Base-by-base conservation (phyloP, 2,797 vertebrate species). In the Chelon labrosus region DNA sequence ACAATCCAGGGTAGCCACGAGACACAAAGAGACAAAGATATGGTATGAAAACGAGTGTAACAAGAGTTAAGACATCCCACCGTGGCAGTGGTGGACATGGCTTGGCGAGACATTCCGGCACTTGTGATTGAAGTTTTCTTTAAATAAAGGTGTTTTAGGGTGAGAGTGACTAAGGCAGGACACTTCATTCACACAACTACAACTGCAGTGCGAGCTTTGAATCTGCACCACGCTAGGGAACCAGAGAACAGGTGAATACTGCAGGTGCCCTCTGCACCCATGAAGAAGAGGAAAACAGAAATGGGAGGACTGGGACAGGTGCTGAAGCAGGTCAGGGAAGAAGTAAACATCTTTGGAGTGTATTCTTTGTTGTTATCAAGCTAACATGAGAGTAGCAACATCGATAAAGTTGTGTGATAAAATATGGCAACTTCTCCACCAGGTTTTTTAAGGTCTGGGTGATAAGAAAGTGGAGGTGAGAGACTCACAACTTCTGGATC, bases 51-150 rank as follows among this genome's bases (percentile, higher is more conserved):
- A 91, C 83, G 47, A 83, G 88, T 75, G 74, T 77, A 59, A 88
- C 74, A 72, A 85, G 74, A 91, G 85, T 94, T 93, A 93, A 94
- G 92, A 94, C 93, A 84, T 89, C 88, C 91, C 92, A 90, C 89
- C 76, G 16, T 50, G 78, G 73, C 70, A 55, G 83, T 49, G 81
- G 91, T 82, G 82, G 90, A 90, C 88, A 90, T 93, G 92, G 93
- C 92, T 93, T 93, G 88, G 90, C 84, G 85, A 93, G 88, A 92
- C 91, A 90, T 91, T 94, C 91, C 87, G 93, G 94, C 93, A 94
- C 94, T 95, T 95, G 92, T 93, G 91, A 93, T 92, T 89, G 87
- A 88, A 89, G 80, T 65, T 88, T 87, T 90, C 69, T 92, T 79
- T 61, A 83, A 87, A 70, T 80, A 72, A 85, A 65, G 77, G 60